Base-by-base conservation (phyloP, 2,888 invertebrate species). In the Acleris holmiana region DNA sequence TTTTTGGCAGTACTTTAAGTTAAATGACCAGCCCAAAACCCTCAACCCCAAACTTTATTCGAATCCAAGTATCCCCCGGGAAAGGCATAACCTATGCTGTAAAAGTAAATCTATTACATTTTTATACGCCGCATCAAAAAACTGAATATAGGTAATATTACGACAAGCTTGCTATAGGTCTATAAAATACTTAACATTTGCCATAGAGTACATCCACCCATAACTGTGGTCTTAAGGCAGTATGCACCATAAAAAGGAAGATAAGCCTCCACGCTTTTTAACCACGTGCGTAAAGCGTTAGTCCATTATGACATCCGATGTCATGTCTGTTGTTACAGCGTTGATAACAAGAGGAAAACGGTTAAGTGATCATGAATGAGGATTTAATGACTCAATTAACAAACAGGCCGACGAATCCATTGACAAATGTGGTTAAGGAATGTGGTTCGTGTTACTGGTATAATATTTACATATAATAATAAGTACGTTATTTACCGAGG, bases 261-360 rank as follows among this genome's bases (percentile, higher is more conserved):
- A 89, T 89, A 90, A 88, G 85, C 82, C 73, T 77, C 73, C 78
- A 83, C 83, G 76, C 77, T 88, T 88, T 89, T 89, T 87, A 85
- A 85, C 82, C 76, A 72, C 71, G 70, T 68, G 66, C 69, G 61
- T 68, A 71, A 67, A 68, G 23, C 62, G 54, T 62, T 65, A 54
- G 66, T 69, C 70, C 77, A 76, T 71, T 70, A 65, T 56, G 66
- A 61, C 62, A 70, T 61, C 67, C 66, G 73, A 59, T 55, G 29
- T 35, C 35, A 49, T 35, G 8, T n/a, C 44, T 25, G 4, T 44
- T 25, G 49, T 41, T n/a, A 1, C 48, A 15, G 25, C 25, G 4
- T 4, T n/a, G 29, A 51, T 44, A 50, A 50, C 19, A 48, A 4
- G 35, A 35, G 13, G 49, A 6, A 54, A 61, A 61, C 46, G 44